Evolutionary conservation across 2,888 invertebrate genomes (phyloP), one percentile per base, ranked within the genome.

Genomic region (Cyclophora punctaria): DNA sequence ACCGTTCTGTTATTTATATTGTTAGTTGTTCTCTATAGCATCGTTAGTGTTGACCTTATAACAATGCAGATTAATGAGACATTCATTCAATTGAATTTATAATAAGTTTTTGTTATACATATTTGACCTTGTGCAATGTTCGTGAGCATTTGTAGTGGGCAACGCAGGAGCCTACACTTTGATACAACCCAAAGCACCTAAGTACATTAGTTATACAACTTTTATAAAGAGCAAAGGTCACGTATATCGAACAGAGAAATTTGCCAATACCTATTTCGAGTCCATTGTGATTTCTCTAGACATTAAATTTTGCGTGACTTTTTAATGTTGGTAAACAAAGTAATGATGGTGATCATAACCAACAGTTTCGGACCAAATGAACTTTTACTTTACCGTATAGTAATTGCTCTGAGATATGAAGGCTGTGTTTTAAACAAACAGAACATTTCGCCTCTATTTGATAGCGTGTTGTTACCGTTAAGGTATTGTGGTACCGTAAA

Each of bases 391-490:
- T 37, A 5, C 37, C 37, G 37, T 37, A 20, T 20, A 35, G 51
- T 47, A 56, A 54, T 47, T 51, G 45, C 49, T 47, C 49, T 48
- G 50, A 54, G 53, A 48, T 47, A 49, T 47, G 35, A 46, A 55
- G 37, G 35, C 47, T 41, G 51, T 34, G 6, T 33, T 50, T 48
- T 44, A 48, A 46, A 48, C 44, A 55, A 49, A 49, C 37, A 48
- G 53, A 55, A 57, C 52, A 52, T 48, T 45, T 52, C 55, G 44
- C 54, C 48, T 55, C 48, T 53, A 42, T 48, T 52, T 45, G 50
- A 41, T 44, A 33, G 40, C 50, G 37, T 42, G 45, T 46, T 42
- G 45, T 46, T 60, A 61, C 72, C 65, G 63, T 67, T 71, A 71
- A 49, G 48, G 55, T 42, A 50, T 47, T 51, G 52, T 60, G 46